A percentile compares a stretch with the other conserved stretches of the same genome.
These are phyloP conservation scores for Deroptyus accipitrinus DNA, from an alignment of 2,113 vertebrate genomes.

Conservation along the genomic window DNA sequence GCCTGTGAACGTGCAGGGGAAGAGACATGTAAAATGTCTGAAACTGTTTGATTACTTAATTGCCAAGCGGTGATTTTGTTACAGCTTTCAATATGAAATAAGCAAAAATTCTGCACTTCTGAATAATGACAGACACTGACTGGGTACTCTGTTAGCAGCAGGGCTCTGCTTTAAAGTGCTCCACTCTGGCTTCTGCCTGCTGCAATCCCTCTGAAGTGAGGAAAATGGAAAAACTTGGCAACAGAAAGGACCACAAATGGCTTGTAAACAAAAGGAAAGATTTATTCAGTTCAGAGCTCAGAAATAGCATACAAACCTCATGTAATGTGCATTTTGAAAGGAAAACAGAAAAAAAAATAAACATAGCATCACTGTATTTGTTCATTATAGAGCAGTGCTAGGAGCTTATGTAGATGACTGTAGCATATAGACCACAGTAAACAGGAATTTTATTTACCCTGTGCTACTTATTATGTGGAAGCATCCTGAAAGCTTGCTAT, in stretches of 20 bases:
- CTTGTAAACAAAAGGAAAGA: neutral
- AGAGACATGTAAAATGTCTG: neutral
- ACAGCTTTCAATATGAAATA: neutral
- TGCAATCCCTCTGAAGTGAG: fast-evolving
- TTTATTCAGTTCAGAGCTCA: neutral
- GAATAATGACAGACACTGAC: fast-evolving
- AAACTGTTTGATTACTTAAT: neutral
- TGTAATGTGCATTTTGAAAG: neutral
- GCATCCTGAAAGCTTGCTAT: neutral
- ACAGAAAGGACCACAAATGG: neutral
- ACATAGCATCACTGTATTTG: neutral
- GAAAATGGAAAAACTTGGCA: neutral
- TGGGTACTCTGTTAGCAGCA: fast-evolving
- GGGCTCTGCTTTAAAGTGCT: neutral
- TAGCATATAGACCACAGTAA: neutral
- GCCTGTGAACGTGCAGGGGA: neutral
- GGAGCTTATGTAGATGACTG: neutral
- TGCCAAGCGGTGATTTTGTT: neutral
- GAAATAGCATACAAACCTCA: neutral
- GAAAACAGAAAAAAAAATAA: fast-evolving
- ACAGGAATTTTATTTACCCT: neutral
- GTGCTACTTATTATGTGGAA: neutral
- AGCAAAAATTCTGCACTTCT: neutral
- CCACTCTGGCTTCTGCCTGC: neutral
- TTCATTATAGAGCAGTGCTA: neutral